Evolutionary conservation across 1,140 invertebrate genomes (phyloP).

Genomic region (Drosophila melanogaster): Release_6_plus_ISO1_MT NT_037436.4:18927501-18928000

Average conservation of each 20-base stretch:
- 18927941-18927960: conserved; percentile 72
- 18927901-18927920: conserved; percentile 72
- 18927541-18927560: background rate
- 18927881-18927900: conserved; percentile 51
- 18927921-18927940: conserved; percentile 55
- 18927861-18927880: conserved; percentile 75
- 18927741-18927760: conserved; percentile 42
- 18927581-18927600: conserved; percentile 8
- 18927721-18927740: conserved; percentile 37
- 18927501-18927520: background rate
- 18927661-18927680: background rate
- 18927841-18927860: conserved; percentile 53
- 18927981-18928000: conserved; percentile 34
- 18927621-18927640: conserved; percentile 19
- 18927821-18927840: conserved; percentile 68
- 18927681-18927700: conserved; percentile 3
- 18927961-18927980: conserved; percentile 20
- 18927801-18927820: conserved; percentile 9
- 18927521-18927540: background rate
- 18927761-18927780: conserved; percentile 58
- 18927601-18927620: conserved; percentile 13
- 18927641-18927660: background rate
- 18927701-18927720: conserved; percentile 22
- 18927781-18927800: conserved; percentile 57
- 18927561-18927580: background rate